Evolutionary conservation across 2,888 invertebrate species (phyloP).

Genomic region (Galerucella pusilla): DNA sequence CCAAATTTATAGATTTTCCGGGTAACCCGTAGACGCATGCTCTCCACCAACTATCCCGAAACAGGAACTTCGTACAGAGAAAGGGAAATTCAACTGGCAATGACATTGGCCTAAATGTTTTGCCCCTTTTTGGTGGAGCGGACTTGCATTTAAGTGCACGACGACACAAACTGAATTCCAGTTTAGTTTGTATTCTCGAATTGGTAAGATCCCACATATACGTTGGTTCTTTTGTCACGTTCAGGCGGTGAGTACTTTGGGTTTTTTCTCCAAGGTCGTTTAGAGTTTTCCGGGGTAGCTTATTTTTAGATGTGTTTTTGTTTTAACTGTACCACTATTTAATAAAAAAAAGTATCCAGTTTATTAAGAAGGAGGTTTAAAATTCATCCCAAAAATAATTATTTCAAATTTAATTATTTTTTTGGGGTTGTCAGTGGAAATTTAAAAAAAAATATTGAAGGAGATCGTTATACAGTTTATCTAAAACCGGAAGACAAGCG

Average conservation of each 20-base stretch:
- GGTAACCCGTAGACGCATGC: slow-evolving; percentile 40
- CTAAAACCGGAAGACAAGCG: too few relatives aligned
- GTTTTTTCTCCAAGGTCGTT: slow-evolving; percentile 11
- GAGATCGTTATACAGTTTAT: too few relatives aligned
- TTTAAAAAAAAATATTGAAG: too few relatives aligned
- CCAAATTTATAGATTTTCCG: slow-evolving; percentile 39
- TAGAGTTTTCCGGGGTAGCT: neutral
- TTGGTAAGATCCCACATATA: neutral
- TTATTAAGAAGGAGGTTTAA: too few relatives aligned
- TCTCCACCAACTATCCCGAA: slow-evolving; percentile 49
- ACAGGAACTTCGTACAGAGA: slow-evolving; percentile 52
- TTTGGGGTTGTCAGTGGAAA: too few relatives aligned
- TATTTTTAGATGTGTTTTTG: neutral
- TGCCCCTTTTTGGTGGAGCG: slow-evolving; percentile 44
- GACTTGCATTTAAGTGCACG: slow-evolving; percentile 51
- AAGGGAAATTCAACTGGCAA: slow-evolving; percentile 55
- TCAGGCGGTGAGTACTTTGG: neutral
- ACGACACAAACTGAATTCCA: slow-evolving; percentile 47
- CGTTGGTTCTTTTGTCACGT: neutral
- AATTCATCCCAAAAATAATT: too few relatives aligned
- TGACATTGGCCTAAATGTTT: slow-evolving; percentile 59
- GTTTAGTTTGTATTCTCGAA: slow-evolving; percentile 32
- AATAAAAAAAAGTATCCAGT: too few relatives aligned
- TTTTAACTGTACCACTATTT: too few relatives aligned
- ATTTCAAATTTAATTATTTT: too few relatives aligned